phyloP scores from a whole-genome alignment of 2,888 invertebrate species.

The Leptinotarsa juncta region DNA sequence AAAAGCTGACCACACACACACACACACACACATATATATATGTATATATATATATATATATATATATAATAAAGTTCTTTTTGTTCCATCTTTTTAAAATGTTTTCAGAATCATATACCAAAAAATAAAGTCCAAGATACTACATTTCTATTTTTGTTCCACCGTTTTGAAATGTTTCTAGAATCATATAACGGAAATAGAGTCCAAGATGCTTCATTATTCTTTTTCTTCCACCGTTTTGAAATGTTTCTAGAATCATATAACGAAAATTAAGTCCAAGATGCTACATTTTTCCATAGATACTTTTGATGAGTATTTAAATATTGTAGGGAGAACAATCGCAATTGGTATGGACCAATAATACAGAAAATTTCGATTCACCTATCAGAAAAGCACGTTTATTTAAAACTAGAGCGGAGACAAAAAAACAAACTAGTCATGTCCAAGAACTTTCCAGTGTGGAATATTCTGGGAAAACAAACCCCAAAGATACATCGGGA shows the following conservation, averaged over 20 bases:
- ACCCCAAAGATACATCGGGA: conserved; percentile 23
- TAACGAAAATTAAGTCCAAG: not conserved
- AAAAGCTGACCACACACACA: not conserved
- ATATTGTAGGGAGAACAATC: conserved; percentile 44
- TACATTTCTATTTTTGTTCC: too few species aligned
- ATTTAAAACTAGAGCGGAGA: conserved; percentile 81
- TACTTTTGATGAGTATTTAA: not conserved
- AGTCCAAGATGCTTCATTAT: too few species aligned
- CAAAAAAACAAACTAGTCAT: conserved; percentile 66
- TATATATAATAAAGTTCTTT: too few species aligned
- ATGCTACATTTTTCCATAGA: not conserved
- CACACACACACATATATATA: too few species aligned
- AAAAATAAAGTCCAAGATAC: too few species aligned
- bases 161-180: not conserved
- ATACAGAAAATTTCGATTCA: conserved; percentile 45
- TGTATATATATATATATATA: too few species aligned
- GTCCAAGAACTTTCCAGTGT: conserved; percentile 47
- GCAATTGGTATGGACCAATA: conserved; percentile 64
- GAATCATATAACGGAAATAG: too few species aligned
- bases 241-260: not conserved
- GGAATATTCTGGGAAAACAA: conserved; percentile 63
- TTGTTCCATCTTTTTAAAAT: not conserved
- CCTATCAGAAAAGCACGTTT: conserved; percentile 72
- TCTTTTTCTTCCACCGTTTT: not conserved
- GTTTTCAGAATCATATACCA: too few species aligned